phyloP scores from a whole-genome alignment of 2,888 invertebrate species.

The Phyllotreta cruciferae region DNA sequence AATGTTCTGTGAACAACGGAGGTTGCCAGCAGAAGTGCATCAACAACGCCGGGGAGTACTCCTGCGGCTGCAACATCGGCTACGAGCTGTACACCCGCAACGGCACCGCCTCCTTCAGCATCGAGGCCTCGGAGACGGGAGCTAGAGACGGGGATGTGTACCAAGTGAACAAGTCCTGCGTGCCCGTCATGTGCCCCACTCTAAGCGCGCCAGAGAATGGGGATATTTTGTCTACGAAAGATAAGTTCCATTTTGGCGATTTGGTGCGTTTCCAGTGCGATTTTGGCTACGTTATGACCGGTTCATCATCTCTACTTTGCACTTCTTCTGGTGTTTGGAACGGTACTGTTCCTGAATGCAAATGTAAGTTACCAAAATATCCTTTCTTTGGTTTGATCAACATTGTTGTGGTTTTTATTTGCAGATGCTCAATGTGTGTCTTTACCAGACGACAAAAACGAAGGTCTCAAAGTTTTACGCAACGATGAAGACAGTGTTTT shows the following conservation, averaged over 20 bases:
- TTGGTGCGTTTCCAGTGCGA: constrained; percentile 90
- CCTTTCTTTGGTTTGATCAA: background rate
- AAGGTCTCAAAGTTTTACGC: constrained; percentile 80
- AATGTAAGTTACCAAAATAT: constrained; percentile 71
- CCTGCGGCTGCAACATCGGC: constrained; percentile 90
- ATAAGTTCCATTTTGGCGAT: constrained; percentile 88
- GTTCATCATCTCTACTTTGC: constrained; percentile 85
- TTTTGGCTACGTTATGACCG: constrained; percentile 92
- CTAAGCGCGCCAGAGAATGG: constrained; percentile 85
- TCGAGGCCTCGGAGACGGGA: constrained; percentile 86
- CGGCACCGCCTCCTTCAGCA: constrained; percentile 86
- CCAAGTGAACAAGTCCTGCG: constrained; percentile 91
- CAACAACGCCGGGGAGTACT: constrained; percentile 86
- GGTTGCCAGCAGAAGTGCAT: constrained; percentile 94
- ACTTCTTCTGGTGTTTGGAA: constrained; percentile 93
- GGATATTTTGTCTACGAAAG: constrained; percentile 79
- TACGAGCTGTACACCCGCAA: constrained; percentile 87
- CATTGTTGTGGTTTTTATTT: constrained; percentile 45
- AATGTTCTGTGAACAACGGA: constrained; percentile 85
- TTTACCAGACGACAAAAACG: constrained; percentile 85
- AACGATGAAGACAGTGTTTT: constrained; percentile 83
- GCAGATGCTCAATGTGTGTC: constrained; percentile 90
- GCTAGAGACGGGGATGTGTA: constrained; percentile 87
- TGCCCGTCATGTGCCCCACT: constrained; percentile 87
- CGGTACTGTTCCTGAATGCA: constrained; percentile 90